Evolutionary conservation across 2,113 vertebrate genomes (phyloP), one percentile per base, ranked within the genome.

Genomic region (Cryptoleucopteryx plumbea): DNA sequence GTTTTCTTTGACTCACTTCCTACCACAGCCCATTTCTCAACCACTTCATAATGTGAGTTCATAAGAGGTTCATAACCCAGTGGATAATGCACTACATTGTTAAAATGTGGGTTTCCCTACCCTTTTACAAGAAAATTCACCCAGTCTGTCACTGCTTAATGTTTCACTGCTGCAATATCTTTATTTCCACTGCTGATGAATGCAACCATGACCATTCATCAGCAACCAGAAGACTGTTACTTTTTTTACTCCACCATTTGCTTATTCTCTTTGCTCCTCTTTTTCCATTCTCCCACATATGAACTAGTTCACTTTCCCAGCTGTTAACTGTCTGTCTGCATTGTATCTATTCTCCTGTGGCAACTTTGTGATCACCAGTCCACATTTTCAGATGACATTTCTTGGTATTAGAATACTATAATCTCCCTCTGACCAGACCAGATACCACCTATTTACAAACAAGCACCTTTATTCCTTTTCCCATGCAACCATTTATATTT

Each of bases 1-100:
- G 22, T 11, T 42, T 93, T 27, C 31, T 95, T 72, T 89, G 10
- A 15, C 63, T 34, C 13, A 17, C 5, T 88, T 94, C 36, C 25
- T 65, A 71, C 48, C 59, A 83, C 59, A 93, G 71, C 8, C 52
- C 68, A 61, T 92, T 96, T 84, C 68, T 95, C 82, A 87, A 82
- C 11, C 16, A 29, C 21, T 91, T 91, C 77, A 68, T 72, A 62
- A 92, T 55, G 10, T 23, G 72, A 71, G 91, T 82, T 95, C 72
- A 45, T 90, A 62, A 83, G 80, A 94, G 71, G 82, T 96, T 92
- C 89, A 86, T 74, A 95, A 67, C 77, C 40, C 38, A 40, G 42
- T 52, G 50, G 59, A 67, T 94, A 93, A 93, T 63, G 23, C 10
- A 81, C 27, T 86, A 48, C 38, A 34, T 62, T 70, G 59, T 16